Percentiles rank a stretch among this genome's conserved stretches.
Evolutionary conservation across 1,140 invertebrate species (phyloP).

Genomic region (Drosophila baimaii): DNA sequence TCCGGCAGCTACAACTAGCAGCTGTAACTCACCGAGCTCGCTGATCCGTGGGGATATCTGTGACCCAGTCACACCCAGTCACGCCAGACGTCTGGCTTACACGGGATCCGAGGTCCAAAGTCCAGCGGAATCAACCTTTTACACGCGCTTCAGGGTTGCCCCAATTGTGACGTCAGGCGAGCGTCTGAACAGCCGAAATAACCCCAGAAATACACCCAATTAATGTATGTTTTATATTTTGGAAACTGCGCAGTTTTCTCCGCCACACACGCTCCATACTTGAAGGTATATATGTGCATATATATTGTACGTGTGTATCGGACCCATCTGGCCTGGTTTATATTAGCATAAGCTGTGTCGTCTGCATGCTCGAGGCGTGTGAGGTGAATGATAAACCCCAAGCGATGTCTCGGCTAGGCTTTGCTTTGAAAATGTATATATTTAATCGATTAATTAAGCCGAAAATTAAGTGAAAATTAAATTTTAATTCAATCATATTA

Average conservation of each 20-base stretch:
- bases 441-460: too few relatives aligned
- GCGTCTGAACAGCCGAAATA: constrained; percentile 25
- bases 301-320: not conserved
- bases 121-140: constrained; percentile 32
- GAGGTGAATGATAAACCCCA: constrained; percentile 36
- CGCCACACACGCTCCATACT: constrained; percentile 4
- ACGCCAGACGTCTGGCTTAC: constrained; percentile 32
- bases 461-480: constrained; percentile 35
- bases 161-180: constrained; percentile 41
- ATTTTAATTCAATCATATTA: constrained; percentile 28
- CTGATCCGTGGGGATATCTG: constrained; percentile 1
- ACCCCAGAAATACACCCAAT: constrained; percentile 15
- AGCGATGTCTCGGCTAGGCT: constrained; percentile 18
- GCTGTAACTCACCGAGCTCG: too few relatives aligned
- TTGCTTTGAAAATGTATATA: not conserved
- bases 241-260: constrained; percentile 40
- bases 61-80: constrained; percentile 1
- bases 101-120: constrained; percentile 30
- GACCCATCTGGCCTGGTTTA: constrained; percentile 44
- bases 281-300: not conserved
- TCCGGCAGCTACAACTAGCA: not conserved
- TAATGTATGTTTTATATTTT: constrained; percentile 31
- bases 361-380: constrained; percentile 29
- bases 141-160: constrained; percentile 43
- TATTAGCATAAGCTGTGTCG: constrained; percentile 35